Evolutionary conservation across 1,140 invertebrate species (phyloP).

Genomic region (Drosophila mojavensis): DNA sequence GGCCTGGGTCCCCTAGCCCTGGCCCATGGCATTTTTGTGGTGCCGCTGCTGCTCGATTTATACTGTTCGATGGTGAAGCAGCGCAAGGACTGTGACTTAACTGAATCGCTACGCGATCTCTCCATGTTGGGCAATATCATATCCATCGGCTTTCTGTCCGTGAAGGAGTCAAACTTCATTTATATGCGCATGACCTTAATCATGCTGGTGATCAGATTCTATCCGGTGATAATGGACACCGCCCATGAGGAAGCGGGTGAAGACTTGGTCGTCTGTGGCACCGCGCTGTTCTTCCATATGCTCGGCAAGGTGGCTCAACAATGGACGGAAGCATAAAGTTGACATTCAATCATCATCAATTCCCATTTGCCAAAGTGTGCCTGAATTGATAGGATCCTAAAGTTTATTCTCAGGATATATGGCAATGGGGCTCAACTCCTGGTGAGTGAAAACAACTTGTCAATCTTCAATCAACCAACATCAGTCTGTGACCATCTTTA

Average conservation of each 20-base stretch:
- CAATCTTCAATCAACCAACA: too few species aligned
- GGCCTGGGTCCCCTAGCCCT: slow-evolving; percentile 46
- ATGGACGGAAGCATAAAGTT: background rate
- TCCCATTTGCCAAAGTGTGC: too few species aligned
- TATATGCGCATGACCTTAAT: slow-evolving; percentile 61
- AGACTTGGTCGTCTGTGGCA: slow-evolving; percentile 60
- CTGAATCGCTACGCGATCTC: slow-evolving; percentile 59
- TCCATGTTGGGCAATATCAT: slow-evolving; percentile 67
- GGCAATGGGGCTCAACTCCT: too few species aligned
- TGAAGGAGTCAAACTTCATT: slow-evolving; percentile 46
- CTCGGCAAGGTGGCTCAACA: slow-evolving; percentile 26
- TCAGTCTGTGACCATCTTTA: too few species aligned
- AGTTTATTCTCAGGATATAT: too few species aligned
- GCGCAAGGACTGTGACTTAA: slow-evolving; percentile 42
- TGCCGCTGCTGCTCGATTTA: slow-evolving; percentile 62
- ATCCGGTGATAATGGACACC: slow-evolving; percentile 51
- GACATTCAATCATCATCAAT: too few species aligned
- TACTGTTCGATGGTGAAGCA: slow-evolving; percentile 34
- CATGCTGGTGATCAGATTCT: slow-evolving; percentile 54
- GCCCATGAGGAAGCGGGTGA: slow-evolving; percentile 52
- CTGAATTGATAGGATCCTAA: too few species aligned
- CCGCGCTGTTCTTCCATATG: slow-evolving; percentile 52
- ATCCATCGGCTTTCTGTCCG: slow-evolving; percentile 59
- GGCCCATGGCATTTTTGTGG: slow-evolving; percentile 55
- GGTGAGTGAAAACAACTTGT: too few species aligned